A percentile compares a stretch with the other conserved stretches of the same genome.
Evolutionary conservation across 1,140 invertebrate genomes (phyloP).

Genomic region (Homarus americanus): DNA sequence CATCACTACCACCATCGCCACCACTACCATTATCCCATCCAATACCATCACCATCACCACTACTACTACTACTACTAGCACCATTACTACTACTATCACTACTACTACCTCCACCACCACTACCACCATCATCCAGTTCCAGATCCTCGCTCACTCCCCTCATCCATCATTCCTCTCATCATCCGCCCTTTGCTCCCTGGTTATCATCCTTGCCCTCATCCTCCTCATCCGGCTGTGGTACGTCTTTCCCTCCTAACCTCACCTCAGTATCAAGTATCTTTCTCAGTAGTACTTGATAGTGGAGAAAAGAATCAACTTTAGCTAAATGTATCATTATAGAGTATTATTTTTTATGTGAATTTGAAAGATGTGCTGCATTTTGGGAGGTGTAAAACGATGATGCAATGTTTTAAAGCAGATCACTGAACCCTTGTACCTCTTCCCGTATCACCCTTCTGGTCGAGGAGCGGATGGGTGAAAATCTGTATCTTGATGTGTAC

Average conservation of each 20-base stretch:
- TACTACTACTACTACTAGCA: background rate
- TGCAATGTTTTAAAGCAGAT: too few relatives aligned
- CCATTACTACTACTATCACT: background rate
- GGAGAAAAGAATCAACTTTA: too few relatives aligned
- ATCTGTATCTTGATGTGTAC: too few relatives aligned
- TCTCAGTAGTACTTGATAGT: too few relatives aligned
- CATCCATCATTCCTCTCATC: background rate
- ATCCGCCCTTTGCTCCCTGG: background rate
- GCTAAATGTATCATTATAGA: too few relatives aligned
- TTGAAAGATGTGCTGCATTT: too few relatives aligned
- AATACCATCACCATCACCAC: slow-evolving; percentile 12
- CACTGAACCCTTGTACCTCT: too few relatives aligned
- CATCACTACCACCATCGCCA: background rate
- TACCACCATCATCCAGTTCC: background rate
- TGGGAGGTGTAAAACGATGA: too few relatives aligned
- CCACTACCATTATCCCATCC: too few relatives aligned
- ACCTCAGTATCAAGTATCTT: background rate
- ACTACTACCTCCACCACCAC: background rate
- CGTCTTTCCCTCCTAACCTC: background rate
- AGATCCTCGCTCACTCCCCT: background rate
- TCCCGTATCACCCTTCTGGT: too few relatives aligned
- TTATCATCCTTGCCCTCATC: background rate
- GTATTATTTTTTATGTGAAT: too few relatives aligned
- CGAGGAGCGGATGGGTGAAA: too few relatives aligned
- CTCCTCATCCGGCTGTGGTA: background rate